These are phyloP conservation scores for Lanius ludovicianus DNA, from an alignment of 2,113 vertebrate species.

Conservation along the genomic window DNA sequence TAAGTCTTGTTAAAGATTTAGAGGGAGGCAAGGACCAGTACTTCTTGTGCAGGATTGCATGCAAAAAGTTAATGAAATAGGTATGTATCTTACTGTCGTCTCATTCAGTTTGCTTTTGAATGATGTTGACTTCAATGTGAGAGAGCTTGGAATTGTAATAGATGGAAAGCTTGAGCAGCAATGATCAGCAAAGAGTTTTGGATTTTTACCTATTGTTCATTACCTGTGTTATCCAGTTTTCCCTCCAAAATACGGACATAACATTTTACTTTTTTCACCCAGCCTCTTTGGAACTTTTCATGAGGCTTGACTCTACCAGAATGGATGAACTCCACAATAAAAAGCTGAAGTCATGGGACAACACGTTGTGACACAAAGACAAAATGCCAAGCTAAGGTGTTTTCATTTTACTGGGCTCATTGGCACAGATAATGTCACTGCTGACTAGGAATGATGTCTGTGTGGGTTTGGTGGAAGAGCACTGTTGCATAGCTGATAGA, in stretches of 20 bases:
- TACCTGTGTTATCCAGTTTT: background rate
- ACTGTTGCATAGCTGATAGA: background rate
- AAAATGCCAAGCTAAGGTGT: constrained; percentile 13
- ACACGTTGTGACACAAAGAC: background rate
- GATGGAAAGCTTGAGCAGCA: background rate
- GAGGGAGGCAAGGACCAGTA: background rate
- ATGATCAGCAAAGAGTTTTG: background rate
- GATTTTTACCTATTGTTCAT: background rate
- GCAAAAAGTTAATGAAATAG: background rate
- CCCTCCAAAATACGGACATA: background rate
- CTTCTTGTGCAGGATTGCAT: background rate
- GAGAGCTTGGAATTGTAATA: background rate
- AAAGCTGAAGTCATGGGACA: background rate
- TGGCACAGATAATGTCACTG: background rate
- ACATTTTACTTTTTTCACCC: background rate
- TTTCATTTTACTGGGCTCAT: background rate
- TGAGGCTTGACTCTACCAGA: background rate
- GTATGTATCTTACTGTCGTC: background rate
- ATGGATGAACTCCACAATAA: background rate
- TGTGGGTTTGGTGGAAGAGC: background rate
- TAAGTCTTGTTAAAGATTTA: background rate
- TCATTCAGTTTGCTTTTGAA: background rate
- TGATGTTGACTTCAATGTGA: background rate
- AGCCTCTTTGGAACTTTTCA: background rate
- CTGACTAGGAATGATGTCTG: background rate